These are phyloP conservation scores for Amblyteles armatorius DNA, from an alignment of 2,888 invertebrate genomes.

Conservation along the genomic window DNA sequence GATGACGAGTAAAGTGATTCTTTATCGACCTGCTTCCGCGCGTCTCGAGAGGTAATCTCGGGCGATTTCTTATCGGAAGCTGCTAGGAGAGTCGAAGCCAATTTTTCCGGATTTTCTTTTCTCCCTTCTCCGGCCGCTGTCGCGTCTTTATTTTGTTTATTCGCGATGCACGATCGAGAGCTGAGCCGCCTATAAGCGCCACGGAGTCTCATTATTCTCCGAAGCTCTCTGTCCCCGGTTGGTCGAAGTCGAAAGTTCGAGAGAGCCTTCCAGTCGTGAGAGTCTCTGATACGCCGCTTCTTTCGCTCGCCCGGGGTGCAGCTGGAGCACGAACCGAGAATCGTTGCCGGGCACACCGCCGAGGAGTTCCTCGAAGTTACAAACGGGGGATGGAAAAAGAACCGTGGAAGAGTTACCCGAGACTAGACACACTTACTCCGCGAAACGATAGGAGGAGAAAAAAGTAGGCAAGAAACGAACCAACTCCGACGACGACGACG, in stretches of 20 bases:
- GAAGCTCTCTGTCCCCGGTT: constrained; percentile 42
- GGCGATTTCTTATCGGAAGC: constrained; percentile 28
- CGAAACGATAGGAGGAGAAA: constrained; percentile 25
- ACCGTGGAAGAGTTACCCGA: constrained; percentile 31
- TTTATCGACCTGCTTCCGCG: constrained; percentile 41
- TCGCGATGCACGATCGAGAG: constrained; percentile 39
- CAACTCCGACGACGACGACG: constrained; percentile 27
- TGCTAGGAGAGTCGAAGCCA: constrained; percentile 2
- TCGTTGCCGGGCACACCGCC: constrained; percentile 27
- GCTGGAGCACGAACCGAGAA: constrained; percentile 46
- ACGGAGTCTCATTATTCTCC: constrained; percentile 57
- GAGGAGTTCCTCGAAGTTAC: constrained; percentile 49
- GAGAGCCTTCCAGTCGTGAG: constrained; percentile 38
- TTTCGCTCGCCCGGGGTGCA: constrained; percentile 25
- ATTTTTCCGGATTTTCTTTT: constrained; percentile 51
- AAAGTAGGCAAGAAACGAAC: constrained; percentile 42
- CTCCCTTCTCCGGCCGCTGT: neutral
- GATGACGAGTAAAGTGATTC: constrained; percentile 28
- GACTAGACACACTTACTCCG: constrained; percentile 45
- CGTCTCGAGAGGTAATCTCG: constrained; percentile 31
- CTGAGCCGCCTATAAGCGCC: constrained; percentile 32
- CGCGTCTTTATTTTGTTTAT: constrained; percentile 55
- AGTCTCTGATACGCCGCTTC: constrained; percentile 30
- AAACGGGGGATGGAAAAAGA: constrained; percentile 50
- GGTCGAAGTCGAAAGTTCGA: constrained; percentile 55